Evolutionary conservation across 2,888 invertebrate species (phyloP).

Genomic region (Drosophila birchii): DNA sequence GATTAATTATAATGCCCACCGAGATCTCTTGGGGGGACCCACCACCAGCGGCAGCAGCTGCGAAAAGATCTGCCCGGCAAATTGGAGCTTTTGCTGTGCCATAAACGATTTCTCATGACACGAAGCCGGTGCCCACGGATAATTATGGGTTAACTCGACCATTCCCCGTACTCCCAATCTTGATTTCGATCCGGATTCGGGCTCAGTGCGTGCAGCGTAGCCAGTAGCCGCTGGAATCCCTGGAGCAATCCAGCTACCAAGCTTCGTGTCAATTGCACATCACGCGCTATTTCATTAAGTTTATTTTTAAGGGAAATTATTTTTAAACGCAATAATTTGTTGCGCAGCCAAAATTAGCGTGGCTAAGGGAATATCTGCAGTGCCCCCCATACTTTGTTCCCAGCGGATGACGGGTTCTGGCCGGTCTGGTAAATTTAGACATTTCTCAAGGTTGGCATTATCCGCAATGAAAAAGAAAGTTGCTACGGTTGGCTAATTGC

Average conservation of each 20-base stretch:
- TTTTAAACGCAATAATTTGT: constrained; percentile 73
- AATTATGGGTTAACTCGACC: constrained; percentile 63
- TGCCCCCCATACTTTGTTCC: constrained; percentile 25
- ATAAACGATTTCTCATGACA: constrained; percentile 70
- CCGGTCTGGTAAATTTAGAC: constrained; percentile 42
- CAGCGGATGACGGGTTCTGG: constrained; percentile 10
- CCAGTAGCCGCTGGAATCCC: constrained; percentile 44
- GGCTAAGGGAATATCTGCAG: constrained; percentile 23
- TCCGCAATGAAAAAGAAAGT: constrained; percentile 43
- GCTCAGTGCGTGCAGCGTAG: constrained; percentile 47
- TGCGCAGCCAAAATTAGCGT: constrained; percentile 41
- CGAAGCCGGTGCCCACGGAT: constrained; percentile 45
- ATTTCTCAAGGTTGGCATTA: constrained; percentile 49
- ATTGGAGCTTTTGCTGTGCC: constrained; percentile 61
- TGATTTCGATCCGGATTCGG: constrained; percentile 15
- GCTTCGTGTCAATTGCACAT: constrained; percentile 75
- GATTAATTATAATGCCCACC: constrained; percentile 72
- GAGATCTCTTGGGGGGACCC: constrained; percentile 11
- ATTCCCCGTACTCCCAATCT: constrained; percentile 11
- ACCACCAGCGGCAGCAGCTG: constrained; percentile 67
- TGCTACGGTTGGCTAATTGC: constrained; percentile 14
- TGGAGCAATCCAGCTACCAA: constrained; percentile 18
- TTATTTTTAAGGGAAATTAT: constrained; percentile 74
- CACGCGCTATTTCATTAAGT: constrained; percentile 71
- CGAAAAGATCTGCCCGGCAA: constrained; percentile 54